Base-by-base conservation (phyloP, 2,113 vertebrate genomes). In the Pelmatolapia mariae region DNA sequence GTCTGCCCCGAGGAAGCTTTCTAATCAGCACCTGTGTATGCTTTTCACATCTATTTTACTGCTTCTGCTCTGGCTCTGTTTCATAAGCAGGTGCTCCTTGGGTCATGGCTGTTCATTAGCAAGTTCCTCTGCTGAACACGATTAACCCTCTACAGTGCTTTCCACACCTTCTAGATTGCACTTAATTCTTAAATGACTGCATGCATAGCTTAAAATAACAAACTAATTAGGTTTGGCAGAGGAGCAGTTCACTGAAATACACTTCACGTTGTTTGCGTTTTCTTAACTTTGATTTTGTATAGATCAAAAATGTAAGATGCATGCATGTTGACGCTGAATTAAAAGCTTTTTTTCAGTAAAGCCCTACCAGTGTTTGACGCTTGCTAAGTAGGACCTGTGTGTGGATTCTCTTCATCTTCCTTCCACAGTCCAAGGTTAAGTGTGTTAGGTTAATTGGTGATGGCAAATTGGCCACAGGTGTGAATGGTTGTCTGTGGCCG, bases 11-110 rank as follows among this genome's bases (percentile, higher is more conserved):
- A 5, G 19, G 86, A 90, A 89, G 43, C 53, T 29, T 82, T 88
- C 68, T 78, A 78, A 93, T 93, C 91, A 89, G 88, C 91, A 90
- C 87, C 88, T 89, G 87, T 90, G 86, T 81, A 18, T 63, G 57
- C 63, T 89, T 84, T 89, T 84, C 19, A 84, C 52, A 68, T 88
- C 66, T 59, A 90, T 89, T 47, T 90, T 82, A 90, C 84, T 22
- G 89, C 90, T 91, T 79, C 89, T 90, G 85, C 84, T 81, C 78
- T 89, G 90, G 84, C 86, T 85, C 78, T 22, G 43, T 80, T 83
- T 90, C 87, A 88, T 85, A 87, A 80, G 43, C 79, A 52, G 47
- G 88, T 90, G 89, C 71, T 84, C n/a, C 63, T 5, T 6, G 31
- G 81, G 50, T 89, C 83, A 26, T 76, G 22, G 36, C 80, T n/a